A percentile compares a stretch with the other conserved stretches of the same genome.
Evolutionary conservation across 2,797 vertebrate genomes (phyloP).

Genomic region (Crocidura indochinensis): DNA sequence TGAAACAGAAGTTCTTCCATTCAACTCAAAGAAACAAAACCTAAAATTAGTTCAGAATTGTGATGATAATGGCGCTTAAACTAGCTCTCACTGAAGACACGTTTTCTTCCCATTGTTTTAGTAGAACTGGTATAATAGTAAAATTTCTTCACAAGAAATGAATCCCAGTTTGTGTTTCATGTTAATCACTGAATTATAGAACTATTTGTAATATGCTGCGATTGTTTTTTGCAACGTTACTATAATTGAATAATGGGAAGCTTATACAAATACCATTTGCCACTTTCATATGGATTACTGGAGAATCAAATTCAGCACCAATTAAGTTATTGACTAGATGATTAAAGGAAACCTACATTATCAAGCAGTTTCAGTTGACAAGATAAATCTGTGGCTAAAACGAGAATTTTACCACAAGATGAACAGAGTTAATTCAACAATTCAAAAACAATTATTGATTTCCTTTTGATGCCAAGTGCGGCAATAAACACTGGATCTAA

Average conservation of each 20-base stretch:
- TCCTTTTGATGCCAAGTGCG: constrained; percentile 47
- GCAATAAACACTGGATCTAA: constrained; percentile 33
- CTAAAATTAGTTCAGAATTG: constrained; percentile 78
- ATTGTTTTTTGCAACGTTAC: not conserved
- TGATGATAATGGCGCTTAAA: constrained; percentile 63
- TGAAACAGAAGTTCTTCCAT: constrained; percentile 71
- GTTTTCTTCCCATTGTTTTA: constrained; percentile 60
- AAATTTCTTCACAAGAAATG: constrained; percentile 49
- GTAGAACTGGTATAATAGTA: constrained; percentile 6
- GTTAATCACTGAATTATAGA: constrained; percentile 70
- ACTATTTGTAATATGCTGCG: constrained; percentile 37
- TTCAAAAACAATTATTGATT: constrained; percentile 80
- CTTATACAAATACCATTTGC: constrained; percentile 55
- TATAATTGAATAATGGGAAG: constrained; percentile 67
- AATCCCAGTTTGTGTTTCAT: constrained; percentile 63
- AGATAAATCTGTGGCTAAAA: constrained; percentile 70
- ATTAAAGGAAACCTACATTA: constrained; percentile 79
- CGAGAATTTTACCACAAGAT: constrained; percentile 70
- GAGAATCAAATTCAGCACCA: constrained; percentile 66
- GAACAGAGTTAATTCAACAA: constrained; percentile 74
- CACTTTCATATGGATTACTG: constrained; percentile 63
- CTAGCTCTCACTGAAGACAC: constrained; percentile 11
- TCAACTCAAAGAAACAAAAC: constrained; percentile 69
- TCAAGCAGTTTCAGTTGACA: constrained; percentile 64
- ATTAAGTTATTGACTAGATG: constrained; percentile 69